phyloP scores from a whole-genome alignment of 2,797 vertebrate genomes.

The Melanotaenia pygmaea region DNA sequence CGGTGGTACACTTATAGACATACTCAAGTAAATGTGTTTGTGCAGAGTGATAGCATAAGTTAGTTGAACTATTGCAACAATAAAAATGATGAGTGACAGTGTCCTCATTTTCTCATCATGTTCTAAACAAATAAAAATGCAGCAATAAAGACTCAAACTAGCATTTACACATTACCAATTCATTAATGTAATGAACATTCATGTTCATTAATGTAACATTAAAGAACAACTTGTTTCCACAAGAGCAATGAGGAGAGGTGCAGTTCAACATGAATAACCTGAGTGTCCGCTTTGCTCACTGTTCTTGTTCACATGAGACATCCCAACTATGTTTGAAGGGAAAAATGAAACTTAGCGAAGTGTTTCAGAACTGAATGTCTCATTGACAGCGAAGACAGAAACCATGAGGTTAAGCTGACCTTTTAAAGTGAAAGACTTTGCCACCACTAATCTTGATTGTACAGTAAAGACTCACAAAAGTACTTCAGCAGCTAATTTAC shows the following conservation, averaged over 20 bases:
- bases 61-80: not conserved
- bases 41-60: not conserved
- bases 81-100: no score
- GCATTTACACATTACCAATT: not conserved
- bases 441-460: conserved; percentile 9
- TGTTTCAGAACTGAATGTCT: not conserved
- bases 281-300: not conserved
- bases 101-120: not conserved
- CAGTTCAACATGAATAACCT: not conserved
- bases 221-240: not conserved
- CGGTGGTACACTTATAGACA: not conserved
- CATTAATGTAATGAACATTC: no score
- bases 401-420: conserved; percentile 18
- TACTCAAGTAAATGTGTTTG: not conserved
- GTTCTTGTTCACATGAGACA: conserved; percentile 2
- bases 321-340: not conserved
- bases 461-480: not conserved
- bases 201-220: not conserved
- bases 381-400: conserved; percentile 11
- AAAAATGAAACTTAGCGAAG: not conserved
- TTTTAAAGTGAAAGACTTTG: conserved; percentile 19
- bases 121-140: not conserved
- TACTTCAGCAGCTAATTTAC: not conserved
- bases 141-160: not conserved
- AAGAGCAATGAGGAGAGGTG: accelerated